These are phyloP conservation scores for Heterotilapia buettikoferi DNA, from an alignment of 2,113 vertebrate genomes.

Conservation along the genomic window DNA sequence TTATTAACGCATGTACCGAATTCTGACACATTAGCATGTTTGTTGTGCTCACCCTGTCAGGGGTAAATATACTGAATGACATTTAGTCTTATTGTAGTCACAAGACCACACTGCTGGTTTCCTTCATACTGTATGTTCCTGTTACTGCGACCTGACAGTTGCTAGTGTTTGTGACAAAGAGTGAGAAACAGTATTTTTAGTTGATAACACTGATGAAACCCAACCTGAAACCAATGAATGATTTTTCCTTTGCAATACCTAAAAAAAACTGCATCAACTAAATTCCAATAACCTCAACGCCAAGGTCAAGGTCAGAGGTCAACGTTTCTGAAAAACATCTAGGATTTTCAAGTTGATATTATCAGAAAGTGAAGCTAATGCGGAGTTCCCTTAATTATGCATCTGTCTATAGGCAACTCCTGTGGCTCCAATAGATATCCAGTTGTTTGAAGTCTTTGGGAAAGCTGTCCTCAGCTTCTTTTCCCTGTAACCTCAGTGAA, in stretches of 20 bases:
- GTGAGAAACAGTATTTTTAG: background rate
- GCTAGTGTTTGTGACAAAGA: background rate
- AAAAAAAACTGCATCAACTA: background rate
- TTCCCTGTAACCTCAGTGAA: background rate
- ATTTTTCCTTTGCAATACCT: background rate
- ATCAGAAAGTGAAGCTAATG: background rate
- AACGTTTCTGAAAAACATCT: background rate
- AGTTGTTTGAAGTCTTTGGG: background rate
- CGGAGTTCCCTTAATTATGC: background rate
- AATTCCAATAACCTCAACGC: background rate
- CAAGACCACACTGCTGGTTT: background rate
- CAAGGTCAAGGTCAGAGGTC: background rate
- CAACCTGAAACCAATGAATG: background rate
- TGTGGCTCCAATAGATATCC: background rate
- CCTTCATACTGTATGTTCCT: background rate
- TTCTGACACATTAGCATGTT: background rate
- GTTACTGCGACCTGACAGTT: conserved; percentile 1
- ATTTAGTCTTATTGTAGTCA: background rate
- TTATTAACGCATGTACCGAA: background rate
- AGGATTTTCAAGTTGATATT: background rate
- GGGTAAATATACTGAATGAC: background rate
- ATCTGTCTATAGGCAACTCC: background rate
- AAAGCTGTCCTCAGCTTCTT: background rate
- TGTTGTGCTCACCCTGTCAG: background rate
- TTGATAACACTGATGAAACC: background rate